Conservation (phyloP, 2,888 invertebrate genomes). For the Diplazon laetatorius region DNA sequence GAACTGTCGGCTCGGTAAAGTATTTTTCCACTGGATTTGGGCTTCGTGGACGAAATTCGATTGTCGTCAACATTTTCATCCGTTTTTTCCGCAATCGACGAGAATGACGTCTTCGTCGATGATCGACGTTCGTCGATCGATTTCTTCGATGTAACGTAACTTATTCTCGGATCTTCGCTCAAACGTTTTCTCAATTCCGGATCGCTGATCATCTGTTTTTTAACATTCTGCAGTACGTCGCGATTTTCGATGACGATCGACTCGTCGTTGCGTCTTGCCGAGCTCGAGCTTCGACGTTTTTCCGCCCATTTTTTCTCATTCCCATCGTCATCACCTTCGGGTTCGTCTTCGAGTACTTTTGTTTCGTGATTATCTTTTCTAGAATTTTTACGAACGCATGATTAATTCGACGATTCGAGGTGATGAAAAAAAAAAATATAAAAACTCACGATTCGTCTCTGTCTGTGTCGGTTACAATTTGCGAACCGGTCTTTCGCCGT, state of each 20-base stretch:
- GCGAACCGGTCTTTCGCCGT: conserved; percentile 27
- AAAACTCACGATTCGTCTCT: conserved; percentile 35
- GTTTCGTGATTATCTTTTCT: conserved; percentile 30
- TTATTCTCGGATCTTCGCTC: conserved; percentile 14
- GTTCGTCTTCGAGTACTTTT: neutral
- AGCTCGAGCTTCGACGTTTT: neutral
- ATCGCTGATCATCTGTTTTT: conserved; percentile 25
- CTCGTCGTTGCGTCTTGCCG: conserved; percentile 1
- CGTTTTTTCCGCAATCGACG: neutral
- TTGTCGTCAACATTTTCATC: neutral
- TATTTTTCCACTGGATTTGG: conserved; percentile 17
- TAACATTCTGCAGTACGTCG: conserved; percentile 25
- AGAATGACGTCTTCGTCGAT: neutral
- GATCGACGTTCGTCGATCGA: conserved; percentile 40
- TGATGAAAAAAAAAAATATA: neutral
- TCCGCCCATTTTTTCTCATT: neutral
- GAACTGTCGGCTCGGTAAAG: conserved; percentile 31
- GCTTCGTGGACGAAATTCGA: neutral
- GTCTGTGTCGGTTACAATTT: neutral
- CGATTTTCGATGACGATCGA: neutral
- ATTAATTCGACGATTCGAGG: neutral
- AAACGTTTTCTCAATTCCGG: conserved; percentile 14
- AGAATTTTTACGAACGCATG: conserved; percentile 13
- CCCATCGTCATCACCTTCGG: neutral
- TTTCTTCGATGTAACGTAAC: conserved; percentile 27